Evolutionary conservation across 2,797 vertebrate genomes (phyloP), one percentile per base, ranked within the genome.

Genomic region (Cryptoblepharus egeriae): DNA sequence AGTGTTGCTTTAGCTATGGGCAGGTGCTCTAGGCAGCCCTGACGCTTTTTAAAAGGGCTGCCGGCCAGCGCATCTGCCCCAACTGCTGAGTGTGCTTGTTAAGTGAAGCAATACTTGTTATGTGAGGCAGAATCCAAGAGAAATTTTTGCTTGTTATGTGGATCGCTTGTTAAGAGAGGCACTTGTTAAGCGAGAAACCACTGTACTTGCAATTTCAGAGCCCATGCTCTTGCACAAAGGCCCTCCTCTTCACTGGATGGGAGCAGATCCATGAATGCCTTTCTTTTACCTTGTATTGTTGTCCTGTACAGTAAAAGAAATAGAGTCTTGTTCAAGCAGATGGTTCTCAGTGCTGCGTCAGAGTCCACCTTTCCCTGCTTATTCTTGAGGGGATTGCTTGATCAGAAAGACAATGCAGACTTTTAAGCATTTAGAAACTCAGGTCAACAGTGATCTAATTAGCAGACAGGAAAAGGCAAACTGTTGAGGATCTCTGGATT

Each of bases 371-470:
- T 65, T 32, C 12, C 61, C 28, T 55, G 13, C 3, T 6, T 52
- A 24, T 24, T 15, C 30, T 77, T 39, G 20, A 65, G 26, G 11
- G 37, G 12, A 68, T 37, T 77, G 13, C 6, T 78, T 67, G 45
- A 68, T 13, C 35, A 35, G 24, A 68, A 64, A 16, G 12, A 65
- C 22, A 77, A 26, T 77, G 32, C 28, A 12, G 24, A 70, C 39
- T 77, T 45, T 6, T 57, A 77, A 63, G 5, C 32, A 22, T 30
- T 18, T 7, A 39, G 11, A 82, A 22, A 37, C 79, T 83, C 28
- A 61, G 18, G 26, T 65, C 39, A 71, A 70, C 10, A 83, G 55
- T 57, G 82, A 85, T 78, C 58, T 88, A 75, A 78, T 71, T 90
- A 92, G 75, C 39, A 73, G 39, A 13, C 39, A 73, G 39, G 12